Percentiles rank a stretch among this genome's conserved stretches.
Conservation (phyloP, 2,113 vertebrate species). For the Suricata suricatta region DNA sequence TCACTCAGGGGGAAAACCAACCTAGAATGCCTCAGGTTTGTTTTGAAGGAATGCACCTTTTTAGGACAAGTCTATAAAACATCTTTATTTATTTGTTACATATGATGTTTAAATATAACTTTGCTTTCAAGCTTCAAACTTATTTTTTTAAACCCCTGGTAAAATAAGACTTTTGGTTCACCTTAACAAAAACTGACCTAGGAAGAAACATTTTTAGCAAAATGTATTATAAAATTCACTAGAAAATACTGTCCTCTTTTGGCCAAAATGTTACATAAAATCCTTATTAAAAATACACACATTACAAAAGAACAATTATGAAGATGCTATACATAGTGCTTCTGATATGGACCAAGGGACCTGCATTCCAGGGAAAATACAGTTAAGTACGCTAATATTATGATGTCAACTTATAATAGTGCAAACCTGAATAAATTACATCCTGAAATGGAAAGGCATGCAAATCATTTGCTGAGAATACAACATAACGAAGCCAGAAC, state of each 20-base stretch:
- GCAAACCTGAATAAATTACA: constrained; percentile 73
- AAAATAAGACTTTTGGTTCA: constrained; percentile 73
- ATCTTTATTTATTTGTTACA: constrained; percentile 81
- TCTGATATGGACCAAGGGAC: constrained; percentile 56
- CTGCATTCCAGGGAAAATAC: constrained; percentile 56
- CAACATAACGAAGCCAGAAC: constrained; percentile 76
- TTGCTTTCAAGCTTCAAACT: constrained; percentile 58
- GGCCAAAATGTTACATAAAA: constrained; percentile 76
- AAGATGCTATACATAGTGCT: constrained; percentile 74
- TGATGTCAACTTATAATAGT: constrained; percentile 71
- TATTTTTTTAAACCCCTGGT: constrained; percentile 73
- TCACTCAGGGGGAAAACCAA: neutral
- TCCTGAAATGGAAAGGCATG: constrained; percentile 73
- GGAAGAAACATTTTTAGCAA: constrained; percentile 77
- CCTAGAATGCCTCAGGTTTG: constrained; percentile 54
- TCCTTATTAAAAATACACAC: constrained; percentile 78
- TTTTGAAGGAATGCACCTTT: constrained; percentile 74
- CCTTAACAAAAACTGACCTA: constrained; percentile 77
- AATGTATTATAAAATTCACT: constrained; percentile 78
- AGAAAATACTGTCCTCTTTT: constrained; percentile 82
- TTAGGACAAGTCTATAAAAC: constrained; percentile 72
- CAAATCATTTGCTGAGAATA: constrained; percentile 69
- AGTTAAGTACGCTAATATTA: constrained; percentile 61
- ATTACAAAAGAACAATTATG: constrained; percentile 77
- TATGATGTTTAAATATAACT: constrained; percentile 71